A percentile compares a stretch with the other conserved stretches of the same genome.
Conservation (phyloP, 2,797 vertebrate species). For the Chelmon rostratus region DNA sequence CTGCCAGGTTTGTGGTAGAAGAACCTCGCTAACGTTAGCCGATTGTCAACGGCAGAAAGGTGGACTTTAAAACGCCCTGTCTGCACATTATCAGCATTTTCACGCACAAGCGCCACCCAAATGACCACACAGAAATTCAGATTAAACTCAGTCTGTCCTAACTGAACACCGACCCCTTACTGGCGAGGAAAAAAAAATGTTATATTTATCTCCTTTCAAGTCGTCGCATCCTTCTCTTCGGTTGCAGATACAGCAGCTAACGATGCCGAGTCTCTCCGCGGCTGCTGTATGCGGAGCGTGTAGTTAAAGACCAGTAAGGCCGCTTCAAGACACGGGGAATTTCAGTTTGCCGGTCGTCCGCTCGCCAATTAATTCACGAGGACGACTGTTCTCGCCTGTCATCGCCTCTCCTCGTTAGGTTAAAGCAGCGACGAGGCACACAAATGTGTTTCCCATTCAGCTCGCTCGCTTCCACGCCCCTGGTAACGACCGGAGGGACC, state of each 20-base stretch:
- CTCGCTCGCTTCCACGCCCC: constrained; percentile 81
- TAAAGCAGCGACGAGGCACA: constrained; percentile 38
- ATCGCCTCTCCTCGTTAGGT: constrained; percentile 34
- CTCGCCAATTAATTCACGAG: constrained; percentile 23
- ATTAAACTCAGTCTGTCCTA: background rate
- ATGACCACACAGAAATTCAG: background rate
- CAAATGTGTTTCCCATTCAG: constrained; percentile 73
- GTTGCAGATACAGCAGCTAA: constrained; percentile 20
- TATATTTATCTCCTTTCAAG: constrained; percentile 51
- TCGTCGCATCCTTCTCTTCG: constrained; percentile 61
- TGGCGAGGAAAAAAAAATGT: background rate
- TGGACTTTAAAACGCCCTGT: constrained; percentile 77
- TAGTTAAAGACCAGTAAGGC: constrained; percentile 24
- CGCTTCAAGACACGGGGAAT: constrained; percentile 10
- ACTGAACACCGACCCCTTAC: constrained; percentile 15
- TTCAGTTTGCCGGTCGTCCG: constrained; percentile 3
- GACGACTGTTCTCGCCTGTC: constrained; percentile 49
- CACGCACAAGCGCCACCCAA: background rate
- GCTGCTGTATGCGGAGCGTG: constrained; percentile 28
- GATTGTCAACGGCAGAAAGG: constrained; percentile 55
- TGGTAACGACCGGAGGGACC: constrained; percentile 64
- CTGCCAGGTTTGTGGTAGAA: constrained; percentile 32
- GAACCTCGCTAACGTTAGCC: constrained; percentile 58
- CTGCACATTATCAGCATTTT: constrained; percentile 52
- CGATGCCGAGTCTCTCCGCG: constrained; percentile 33